phyloP scores from a whole-genome alignment of 2,113 vertebrate species.

The Butastur rufipennis region DNA sequence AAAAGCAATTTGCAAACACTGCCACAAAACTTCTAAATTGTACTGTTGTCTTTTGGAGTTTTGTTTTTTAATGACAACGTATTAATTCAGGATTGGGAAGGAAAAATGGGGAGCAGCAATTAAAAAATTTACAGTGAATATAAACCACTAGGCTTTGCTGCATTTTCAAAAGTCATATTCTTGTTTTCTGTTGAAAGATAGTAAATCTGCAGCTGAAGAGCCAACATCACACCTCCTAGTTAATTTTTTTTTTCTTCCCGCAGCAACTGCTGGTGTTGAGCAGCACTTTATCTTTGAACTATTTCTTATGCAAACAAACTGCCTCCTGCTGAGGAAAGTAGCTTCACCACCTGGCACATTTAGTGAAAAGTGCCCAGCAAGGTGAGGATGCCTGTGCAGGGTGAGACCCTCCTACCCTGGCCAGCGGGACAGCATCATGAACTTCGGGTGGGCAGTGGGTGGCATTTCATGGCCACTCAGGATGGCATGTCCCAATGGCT shows the following conservation, averaged over 20 bases:
- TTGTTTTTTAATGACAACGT: neutral
- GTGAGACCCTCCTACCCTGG: neutral
- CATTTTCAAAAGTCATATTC: neutral
- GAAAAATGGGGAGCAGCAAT: neutral
- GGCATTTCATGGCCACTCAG: neutral
- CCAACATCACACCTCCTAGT: neutral
- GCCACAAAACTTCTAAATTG: neutral
- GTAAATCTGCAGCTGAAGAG: neutral
- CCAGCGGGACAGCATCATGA: rapidly evolving
- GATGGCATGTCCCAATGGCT: neutral
- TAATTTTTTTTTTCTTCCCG: neutral
- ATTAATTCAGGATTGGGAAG: neutral
- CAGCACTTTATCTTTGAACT: neutral
- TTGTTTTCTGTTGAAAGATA: neutral
- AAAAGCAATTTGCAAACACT: neutral
- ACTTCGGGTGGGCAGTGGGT: neutral
- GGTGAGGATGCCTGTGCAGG: rapidly evolving
- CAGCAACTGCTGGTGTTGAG: neutral
- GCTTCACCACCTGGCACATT: neutral
- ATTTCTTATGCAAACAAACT: neutral
- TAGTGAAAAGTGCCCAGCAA: neutral
- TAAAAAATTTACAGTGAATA: neutral
- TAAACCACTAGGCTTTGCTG: neutral
- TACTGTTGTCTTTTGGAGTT: neutral
- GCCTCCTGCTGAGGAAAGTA: neutral